A percentile compares a stretch with the other conserved stretches of the same genome.
Evolutionary conservation across 2,113 vertebrate genomes (phyloP).

Genomic region (Oncorhynchus masou): DNA sequence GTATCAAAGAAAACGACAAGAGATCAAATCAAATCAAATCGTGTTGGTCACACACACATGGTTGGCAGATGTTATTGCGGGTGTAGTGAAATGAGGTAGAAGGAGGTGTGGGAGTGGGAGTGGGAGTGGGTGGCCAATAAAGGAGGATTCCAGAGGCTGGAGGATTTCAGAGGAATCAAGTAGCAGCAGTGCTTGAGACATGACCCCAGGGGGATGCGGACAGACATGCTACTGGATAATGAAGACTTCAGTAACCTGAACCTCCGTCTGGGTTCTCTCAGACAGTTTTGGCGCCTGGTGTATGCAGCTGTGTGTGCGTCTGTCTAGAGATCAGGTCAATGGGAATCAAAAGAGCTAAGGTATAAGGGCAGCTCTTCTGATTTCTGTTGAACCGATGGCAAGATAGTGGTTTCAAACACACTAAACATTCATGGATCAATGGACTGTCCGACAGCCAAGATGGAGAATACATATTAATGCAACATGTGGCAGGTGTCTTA

Average conservation of each 20-base stretch:
- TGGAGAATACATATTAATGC: too few species aligned
- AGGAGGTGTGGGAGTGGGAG: background rate
- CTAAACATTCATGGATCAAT: too few species aligned
- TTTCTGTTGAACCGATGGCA: background rate
- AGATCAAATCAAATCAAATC: too few species aligned
- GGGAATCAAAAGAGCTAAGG: background rate
- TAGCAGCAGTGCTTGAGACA: background rate
- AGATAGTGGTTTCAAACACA: background rate
- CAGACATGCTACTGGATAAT: background rate
- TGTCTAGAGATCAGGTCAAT: constrained; percentile 10
- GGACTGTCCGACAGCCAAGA: too few species aligned
- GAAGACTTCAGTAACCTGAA: constrained; percentile 20
- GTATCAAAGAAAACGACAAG: background rate
- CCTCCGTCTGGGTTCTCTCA: background rate
- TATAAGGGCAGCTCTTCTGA: background rate
- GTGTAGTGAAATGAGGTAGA: background rate
- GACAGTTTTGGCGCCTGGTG: constrained; percentile 47
- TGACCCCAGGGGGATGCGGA: background rate
- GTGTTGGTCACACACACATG: too few species aligned
- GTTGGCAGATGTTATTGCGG: too few species aligned
- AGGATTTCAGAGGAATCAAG: too few species aligned
- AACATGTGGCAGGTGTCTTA: too few species aligned
- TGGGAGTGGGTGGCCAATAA: too few species aligned
- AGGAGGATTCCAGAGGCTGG: too few species aligned
- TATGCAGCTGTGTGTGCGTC: constrained; percentile 55